Evolutionary conservation across 2,888 invertebrate genomes (phyloP), one percentile per base, ranked within the genome.

Genomic region (Tyria jacobaeae): DNA sequence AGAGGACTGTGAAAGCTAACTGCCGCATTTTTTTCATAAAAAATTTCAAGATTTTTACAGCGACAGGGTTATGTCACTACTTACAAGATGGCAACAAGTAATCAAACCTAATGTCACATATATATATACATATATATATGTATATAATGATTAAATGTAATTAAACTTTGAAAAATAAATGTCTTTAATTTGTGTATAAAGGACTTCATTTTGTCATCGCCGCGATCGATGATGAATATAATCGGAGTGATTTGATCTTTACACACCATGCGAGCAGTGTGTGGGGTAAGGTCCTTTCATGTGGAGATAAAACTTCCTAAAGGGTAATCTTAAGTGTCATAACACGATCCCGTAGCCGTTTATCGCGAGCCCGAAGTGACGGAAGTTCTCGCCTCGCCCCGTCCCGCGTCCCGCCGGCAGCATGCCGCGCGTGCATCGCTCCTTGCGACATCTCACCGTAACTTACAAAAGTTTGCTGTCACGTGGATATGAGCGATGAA

Each of bases 291-390:
- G 24, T 17, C 37, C 54, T 64, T 58, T 24, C 10, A 24, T n/a
- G 57, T 35, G 47, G 21, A 71, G 60, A 70, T 72, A 72, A 63
- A 60, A 53, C 56, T 60, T 48, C 34, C 25, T 57, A 55, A 59
- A 51, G 60, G 71, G 66, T 71, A 31, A 71, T 69, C 69, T 71
- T 47, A 44, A 61, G 57, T 48, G 63, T 53, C 66, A 71, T 69
- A 69, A 71, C 48, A 61, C 60, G 62, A 54, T 47, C 41, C 64
- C 41, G 48, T 44, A 15, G 39, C 47, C 66, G 66, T 47, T 69
- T 63, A 63, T 66, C 64, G 58, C 49, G 58, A 21, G 56, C 59
- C 37, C 25, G 48, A 51, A 15, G 60, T 60, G 60, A 56, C 65
- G 64, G 66, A 68, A 55, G 39, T 52, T 17, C 25, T 53, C 58